Evolutionary conservation across 2,888 invertebrate species (phyloP), one percentile per base, ranked within the genome.

Genomic region (Trisateles emortualis): DNA sequence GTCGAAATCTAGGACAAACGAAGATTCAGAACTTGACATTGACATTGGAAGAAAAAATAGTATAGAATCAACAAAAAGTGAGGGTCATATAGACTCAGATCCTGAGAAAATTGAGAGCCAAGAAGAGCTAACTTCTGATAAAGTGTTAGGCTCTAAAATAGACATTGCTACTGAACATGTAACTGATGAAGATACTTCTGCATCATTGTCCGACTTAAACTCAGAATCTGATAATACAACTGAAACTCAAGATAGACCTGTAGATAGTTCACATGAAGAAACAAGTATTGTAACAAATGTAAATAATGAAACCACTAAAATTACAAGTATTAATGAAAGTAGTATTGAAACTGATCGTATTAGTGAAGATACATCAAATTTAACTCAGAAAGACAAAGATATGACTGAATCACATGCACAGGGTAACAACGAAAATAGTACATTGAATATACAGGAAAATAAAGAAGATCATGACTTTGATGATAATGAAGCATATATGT

Each of bases 401-500:
- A 8, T 8, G 8, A 26, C 8, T 26, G 8, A 26, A 26, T n/a
- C n/a, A n/a, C n/a, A 26, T 22, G 5, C 9, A 26, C 29, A 32
- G n/a, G 16, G 35, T n/a, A 13, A 16, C 24, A 24, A 17, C 10
- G 19, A 35, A 11, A 24, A 30, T n/a, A 35, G 3, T 11, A 6
- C 6, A 32, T 13, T 8, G 11, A 10, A 17, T 26, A 26, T 33
- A 36, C 35, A n/a, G 10, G 10, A 22, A n/a, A 14, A 32, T 38
- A 38, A 52, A 13, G 41, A 41, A 14, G 9, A 32, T 24, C 11
- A 0, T 10, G 36, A 43, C 13, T 10, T 14, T 36, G 38, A 48
- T 14, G 33, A 29, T 35, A 13, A 35, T 11, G 19, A 52, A 13
- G 49, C 14, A 33, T 46, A 54, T 13, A 46, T 55, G 42, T 43